Evolutionary conservation across 2,797 vertebrate species (phyloP), one percentile per base, ranked within the genome.

Genomic region (Periophthalmus magnuspinnatus): DNA sequence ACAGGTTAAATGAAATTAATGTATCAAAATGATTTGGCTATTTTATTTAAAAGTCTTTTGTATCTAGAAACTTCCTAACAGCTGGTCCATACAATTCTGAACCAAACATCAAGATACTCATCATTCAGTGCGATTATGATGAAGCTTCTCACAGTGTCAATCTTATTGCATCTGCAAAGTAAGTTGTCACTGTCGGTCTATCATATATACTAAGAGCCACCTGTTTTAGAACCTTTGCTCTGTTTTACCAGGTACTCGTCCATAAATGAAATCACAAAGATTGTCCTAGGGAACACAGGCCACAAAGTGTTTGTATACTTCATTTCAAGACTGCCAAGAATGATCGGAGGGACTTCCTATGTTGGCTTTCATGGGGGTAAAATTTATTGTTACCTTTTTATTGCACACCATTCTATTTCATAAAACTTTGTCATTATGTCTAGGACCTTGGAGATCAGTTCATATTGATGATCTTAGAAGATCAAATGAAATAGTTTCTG

Each of bases 301-400:
- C 80, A 13, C 76, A 87, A 86, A 1, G 77, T 96, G 62, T 96
- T 95, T 32, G 92, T 98, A 50, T 97, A 96, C 78, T 99, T 99
- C 4, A 95, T 99, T 78, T 95, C 94, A 41, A 97, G 98, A 76
- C 90, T 99, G 61, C 95, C 95, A 55, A 91, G 97, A 80, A 89
- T 96, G 88, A 94, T 95, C 84, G 96, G 95, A 33, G 95, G 94
- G 28, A 90, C 92, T 0, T 91, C 94, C 19, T 98, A 96, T 0
- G 92, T 96, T 72, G 97, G 97, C 5, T 99, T 97, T 90, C 95
- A 96, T 3, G 97, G 97, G 91, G 96, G 97, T 98, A 74, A 66
- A 84, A 1, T 54, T 16, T 36, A n/a, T 0, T n/a, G 5, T 45
- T 11, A 0, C 3, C 48, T 24, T 9, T 19, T 19, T 3, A 3